Evolutionary conservation across 92 coral and sea anemone genomes (phyloP).

Genomic region (Scolanthus callimorphus): DNA sequence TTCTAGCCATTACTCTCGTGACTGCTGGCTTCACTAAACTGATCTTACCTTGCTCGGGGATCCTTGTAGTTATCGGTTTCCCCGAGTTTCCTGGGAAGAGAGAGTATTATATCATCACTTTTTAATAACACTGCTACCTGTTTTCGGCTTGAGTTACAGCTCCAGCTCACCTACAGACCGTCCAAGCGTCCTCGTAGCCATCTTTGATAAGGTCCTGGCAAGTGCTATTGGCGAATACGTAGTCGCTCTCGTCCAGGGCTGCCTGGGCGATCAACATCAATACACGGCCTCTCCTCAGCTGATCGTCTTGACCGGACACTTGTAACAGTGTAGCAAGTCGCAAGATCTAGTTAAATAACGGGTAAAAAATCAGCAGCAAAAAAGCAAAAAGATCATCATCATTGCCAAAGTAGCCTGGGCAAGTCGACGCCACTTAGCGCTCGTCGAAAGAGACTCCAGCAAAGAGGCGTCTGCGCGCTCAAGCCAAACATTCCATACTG

Average conservation of each 20-base stretch:
- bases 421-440: no score
- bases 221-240: conserved; percentile 46
- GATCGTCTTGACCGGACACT: conserved; percentile 85
- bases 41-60: conserved; percentile 62
- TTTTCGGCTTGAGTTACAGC: no score
- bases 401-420: no score
- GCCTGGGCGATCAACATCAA: conserved; percentile 71
- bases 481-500: no score
- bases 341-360: conserved; percentile 73
- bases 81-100: conserved; percentile 50
- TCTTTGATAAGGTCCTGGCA: conserved; percentile 68
- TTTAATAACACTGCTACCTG: no score
- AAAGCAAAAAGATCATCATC: no score
- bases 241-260: conserved; percentile 62
- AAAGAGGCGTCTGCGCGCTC: no score
- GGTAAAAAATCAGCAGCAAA: no score
- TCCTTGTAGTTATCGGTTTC: conserved; percentile 66
- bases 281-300: conserved; percentile 79
- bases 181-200: conserved; percentile 72
- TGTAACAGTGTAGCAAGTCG: conserved; percentile 80
- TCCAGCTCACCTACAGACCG: conserved; percentile 85
- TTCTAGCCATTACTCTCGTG: no score
- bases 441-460: no score
- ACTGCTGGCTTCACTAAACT: no score
- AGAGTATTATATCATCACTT: no score